Conservation (phyloP, 2,113 vertebrate genomes). For the Charadrius vociferus region DNA sequence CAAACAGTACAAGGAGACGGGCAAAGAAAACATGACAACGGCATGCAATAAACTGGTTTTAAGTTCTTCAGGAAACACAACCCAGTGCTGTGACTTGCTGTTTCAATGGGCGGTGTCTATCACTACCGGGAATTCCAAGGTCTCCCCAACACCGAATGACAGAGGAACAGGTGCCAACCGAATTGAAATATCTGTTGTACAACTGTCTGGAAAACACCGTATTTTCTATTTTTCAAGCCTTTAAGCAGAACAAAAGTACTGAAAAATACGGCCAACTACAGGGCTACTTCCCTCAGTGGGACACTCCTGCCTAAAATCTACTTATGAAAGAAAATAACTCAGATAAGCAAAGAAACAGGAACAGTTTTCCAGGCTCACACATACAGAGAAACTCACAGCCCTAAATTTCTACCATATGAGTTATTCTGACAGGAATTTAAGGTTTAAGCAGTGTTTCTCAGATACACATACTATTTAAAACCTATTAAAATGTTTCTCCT, state of each 20-base stretch:
- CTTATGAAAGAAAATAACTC: not conserved
- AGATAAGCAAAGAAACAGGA: not conserved
- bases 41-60: not conserved
- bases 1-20: not conserved
- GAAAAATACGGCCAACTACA: not conserved
- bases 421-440: not conserved
- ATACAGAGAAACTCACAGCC: not conserved
- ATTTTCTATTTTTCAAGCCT: not conserved
- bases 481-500: not conserved
- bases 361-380: not conserved
- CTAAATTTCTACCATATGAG: not conserved
- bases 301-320: not conserved
- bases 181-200: not conserved
- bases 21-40: slow-evolving; percentile 4
- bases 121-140: not conserved
- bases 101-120: not conserved
- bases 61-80: not conserved
- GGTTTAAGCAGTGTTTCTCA: not conserved
- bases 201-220: not conserved
- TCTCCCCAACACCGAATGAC: not conserved
- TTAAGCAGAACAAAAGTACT: not conserved
- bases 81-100: not conserved
- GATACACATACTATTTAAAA: not conserved
- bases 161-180: not conserved
- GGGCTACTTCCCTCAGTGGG: not conserved